Percentiles rank a stretch among this genome's conserved stretches.
Conservation (phyloP, 2,888 invertebrate species). For the Teleogryllus oceanicus region DNA sequence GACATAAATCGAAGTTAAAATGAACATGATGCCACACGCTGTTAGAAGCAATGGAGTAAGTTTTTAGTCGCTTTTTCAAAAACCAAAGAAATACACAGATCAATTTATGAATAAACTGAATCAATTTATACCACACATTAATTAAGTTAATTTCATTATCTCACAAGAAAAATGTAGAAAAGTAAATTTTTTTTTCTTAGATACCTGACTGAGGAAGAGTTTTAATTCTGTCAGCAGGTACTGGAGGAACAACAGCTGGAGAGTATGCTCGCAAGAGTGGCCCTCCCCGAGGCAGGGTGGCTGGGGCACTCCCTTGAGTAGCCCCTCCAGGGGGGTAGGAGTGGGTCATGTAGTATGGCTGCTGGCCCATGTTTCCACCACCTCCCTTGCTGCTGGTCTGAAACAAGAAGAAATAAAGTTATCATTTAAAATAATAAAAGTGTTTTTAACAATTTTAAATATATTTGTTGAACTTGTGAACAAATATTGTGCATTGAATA, state of each 20-base stretch:
- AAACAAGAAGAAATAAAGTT: conserved; percentile 39
- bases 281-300: conserved; percentile 63
- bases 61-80: too few relatives aligned
- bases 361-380: conserved; percentile 40
- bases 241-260: conserved; percentile 57
- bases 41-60: too few relatives aligned
- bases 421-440: conserved; percentile 6
- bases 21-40: too few relatives aligned
- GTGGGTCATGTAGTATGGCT: conserved; percentile 63
- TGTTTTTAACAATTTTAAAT: not conserved
- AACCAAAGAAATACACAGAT: not conserved
- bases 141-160: too few relatives aligned
- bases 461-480: too few relatives aligned
- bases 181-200: not conserved
- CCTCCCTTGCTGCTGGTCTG: conserved; percentile 50
- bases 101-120: too few relatives aligned
- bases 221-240: conserved; percentile 59
- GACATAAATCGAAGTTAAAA: too few relatives aligned
- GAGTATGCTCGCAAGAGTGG: conserved; percentile 65
- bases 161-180: too few relatives aligned
- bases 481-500: too few relatives aligned
- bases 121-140: too few relatives aligned
- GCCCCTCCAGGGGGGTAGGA: conserved; percentile 43
- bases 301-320: conserved; percentile 48
- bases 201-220: conserved; percentile 51